Base-by-base conservation (phyloP, 2,888 invertebrate species). In the Epiblema foenella region DNA sequence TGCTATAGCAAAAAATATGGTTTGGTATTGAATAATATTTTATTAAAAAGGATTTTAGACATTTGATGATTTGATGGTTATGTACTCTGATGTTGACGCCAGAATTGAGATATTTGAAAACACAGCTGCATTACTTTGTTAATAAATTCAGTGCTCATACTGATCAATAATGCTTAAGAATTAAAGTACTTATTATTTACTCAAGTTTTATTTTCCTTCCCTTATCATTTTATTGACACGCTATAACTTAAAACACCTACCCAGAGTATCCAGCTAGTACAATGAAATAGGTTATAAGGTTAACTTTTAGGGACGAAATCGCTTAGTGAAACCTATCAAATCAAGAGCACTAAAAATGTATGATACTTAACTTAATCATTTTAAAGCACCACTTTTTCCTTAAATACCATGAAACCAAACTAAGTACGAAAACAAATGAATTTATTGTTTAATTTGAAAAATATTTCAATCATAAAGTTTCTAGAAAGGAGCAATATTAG, bases 81-180 rank as follows among this genome's bases (percentile, higher is more conserved):
- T n/a, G 1, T 20, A 15, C 46, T 20, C 10, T 46, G 10, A 46
- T 17, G 17, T 62, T 17, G 12, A 18, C 17, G 20, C 29, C 18
- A 51, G 49, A n/a, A n/a, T 33, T 11, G 46, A 49, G 10, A 24
- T 29, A 39, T 37, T 54, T 54, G 39, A 54, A 51, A 20, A 4
- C 18, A 39, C 52, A 64, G 24, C 64, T 52, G 29, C 0, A 52
- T 39, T 20, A 63, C 37, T 51, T 49, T 51, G 49, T 49, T 62
- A 33, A 49, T 51, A 11, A 49, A 15, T 20, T 37, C 57, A 37
- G 20, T 60, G 24, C 29, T 46, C 1, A 29, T 57, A 56, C 46
- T 29, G 57, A n/a, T 57, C 42, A 56, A 39, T 54, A 64, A 39
- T 56, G 39, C 46, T 66, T 66, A 66, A 57, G 65, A 29, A 46